A percentile compares a stretch with the other conserved stretches of the same genome.
Conservation (phyloP, 2,888 invertebrate species). For the Cryptocheilus praepositus region DNA sequence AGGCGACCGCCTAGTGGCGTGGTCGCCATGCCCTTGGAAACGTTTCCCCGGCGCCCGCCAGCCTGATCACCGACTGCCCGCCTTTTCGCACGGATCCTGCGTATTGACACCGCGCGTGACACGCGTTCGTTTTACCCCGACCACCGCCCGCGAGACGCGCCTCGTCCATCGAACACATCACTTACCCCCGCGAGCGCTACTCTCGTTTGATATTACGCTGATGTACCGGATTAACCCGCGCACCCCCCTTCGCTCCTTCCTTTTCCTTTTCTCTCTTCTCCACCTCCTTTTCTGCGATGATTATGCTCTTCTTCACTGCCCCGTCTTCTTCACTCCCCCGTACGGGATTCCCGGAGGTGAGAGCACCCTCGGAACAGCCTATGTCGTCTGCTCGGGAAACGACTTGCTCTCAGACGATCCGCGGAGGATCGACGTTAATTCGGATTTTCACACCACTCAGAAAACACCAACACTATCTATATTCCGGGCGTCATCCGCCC, state of each 20-base stretch:
- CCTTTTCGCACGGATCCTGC: slow-evolving; percentile 65
- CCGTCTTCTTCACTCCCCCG: background rate
- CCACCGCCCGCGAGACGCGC: slow-evolving; percentile 72
- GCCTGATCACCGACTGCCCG: slow-evolving; percentile 71
- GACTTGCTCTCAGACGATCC: slow-evolving; percentile 17
- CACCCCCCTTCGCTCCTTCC: slow-evolving; percentile 3
- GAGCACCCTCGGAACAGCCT: too few relatives aligned
- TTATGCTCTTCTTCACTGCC: background rate
- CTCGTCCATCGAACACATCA: slow-evolving; percentile 73
- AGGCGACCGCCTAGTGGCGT: slow-evolving; percentile 74
- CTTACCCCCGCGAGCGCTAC: slow-evolving; percentile 45
- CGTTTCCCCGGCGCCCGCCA: slow-evolving; percentile 73
- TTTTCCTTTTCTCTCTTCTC: background rate
- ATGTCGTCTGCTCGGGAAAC: too few relatives aligned
- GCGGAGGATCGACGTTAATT: background rate
- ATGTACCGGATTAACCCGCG: slow-evolving; percentile 38
- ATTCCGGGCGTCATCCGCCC: too few relatives aligned
- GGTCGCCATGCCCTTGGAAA: slow-evolving; percentile 74
- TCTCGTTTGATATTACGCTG: slow-evolving; percentile 9
- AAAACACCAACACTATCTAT: too few relatives aligned
- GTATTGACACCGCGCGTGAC: slow-evolving; percentile 56
- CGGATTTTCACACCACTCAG: too few relatives aligned
- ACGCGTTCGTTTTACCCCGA: slow-evolving; percentile 65
- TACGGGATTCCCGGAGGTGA: too few relatives aligned
- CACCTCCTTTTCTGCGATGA: background rate